These are phyloP conservation scores for Sisyra terminalis DNA, from an alignment of 2,888 invertebrate species.

Conservation along the genomic window DNA sequence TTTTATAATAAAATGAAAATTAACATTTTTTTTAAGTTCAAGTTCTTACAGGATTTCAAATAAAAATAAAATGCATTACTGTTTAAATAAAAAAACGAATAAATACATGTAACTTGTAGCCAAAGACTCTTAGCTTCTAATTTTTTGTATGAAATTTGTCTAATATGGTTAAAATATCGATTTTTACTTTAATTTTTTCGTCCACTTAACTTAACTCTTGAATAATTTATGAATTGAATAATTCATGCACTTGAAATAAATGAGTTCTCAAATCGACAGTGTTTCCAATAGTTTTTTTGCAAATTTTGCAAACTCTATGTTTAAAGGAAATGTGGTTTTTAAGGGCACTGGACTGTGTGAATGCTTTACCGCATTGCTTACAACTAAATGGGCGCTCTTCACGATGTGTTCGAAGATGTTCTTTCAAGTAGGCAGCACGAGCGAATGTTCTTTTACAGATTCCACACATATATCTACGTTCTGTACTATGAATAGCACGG, in stretches of 20 bases:
- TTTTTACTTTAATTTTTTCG: too few species aligned
- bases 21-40: too few species aligned
- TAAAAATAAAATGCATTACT: too few species aligned
- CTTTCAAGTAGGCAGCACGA: constrained; percentile 17
- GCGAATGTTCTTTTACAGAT: constrained; percentile 16
- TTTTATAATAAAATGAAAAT: too few species aligned
- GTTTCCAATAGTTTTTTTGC: constrained; percentile 13
- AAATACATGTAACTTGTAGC: too few species aligned
- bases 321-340: constrained; percentile 16
- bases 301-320: constrained; percentile 13
- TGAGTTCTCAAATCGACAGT: constrained; percentile 13
- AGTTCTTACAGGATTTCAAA: too few species aligned
- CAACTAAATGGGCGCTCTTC: constrained; percentile 13
- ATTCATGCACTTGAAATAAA: constrained; percentile 13
- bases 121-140: too few species aligned
- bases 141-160: too few species aligned
- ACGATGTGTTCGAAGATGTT: constrained; percentile 15
- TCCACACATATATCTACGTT: constrained; percentile 13
- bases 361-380: constrained; percentile 13
- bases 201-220: neutral
- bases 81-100: too few species aligned
- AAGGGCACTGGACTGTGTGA: constrained; percentile 19
- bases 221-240: too few species aligned
- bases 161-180: too few species aligned
- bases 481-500: constrained; percentile 11